These are phyloP conservation scores for Andrena chrysosceles DNA, from an alignment of 2,888 invertebrate genomes.

Conservation along the genomic window DNA sequence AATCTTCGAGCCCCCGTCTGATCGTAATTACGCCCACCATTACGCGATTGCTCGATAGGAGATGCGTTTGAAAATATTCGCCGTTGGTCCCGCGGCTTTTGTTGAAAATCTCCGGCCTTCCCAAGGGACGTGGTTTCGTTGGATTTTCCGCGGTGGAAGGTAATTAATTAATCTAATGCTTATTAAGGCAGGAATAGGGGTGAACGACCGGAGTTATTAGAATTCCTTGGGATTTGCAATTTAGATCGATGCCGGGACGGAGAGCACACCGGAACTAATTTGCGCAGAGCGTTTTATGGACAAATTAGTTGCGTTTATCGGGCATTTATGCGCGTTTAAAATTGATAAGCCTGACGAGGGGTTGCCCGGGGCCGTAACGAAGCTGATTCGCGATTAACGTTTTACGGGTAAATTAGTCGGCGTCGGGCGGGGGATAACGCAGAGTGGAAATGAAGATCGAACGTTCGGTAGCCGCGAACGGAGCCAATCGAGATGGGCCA, in stretches of 20 bases:
- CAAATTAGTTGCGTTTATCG: slow-evolving; percentile 55
- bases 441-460: slow-evolving; percentile 7
- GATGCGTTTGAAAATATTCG: neutral
- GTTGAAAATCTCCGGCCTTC: neutral
- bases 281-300: slow-evolving; percentile 52
- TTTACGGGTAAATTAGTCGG: slow-evolving; percentile 29
- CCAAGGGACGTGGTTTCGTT: neutral
- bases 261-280: slow-evolving; percentile 47
- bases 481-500: neutral
- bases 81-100: neutral
- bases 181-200: slow-evolving; percentile 9
- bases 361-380: slow-evolving; percentile 41
- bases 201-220: slow-evolving; percentile 43
- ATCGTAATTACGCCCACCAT: slow-evolving; percentile 6
- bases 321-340: slow-evolving; percentile 54
- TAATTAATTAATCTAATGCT: slow-evolving; percentile 18
- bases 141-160: neutral
- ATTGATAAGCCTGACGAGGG: slow-evolving; percentile 54
- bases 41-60: neutral
- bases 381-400: slow-evolving; percentile 50
- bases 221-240: slow-evolving; percentile 53
- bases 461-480: neutral
- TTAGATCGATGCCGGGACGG: slow-evolving; percentile 39
- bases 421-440: neutral
- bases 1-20: neutral